Base-by-base conservation (phyloP, 2,888 invertebrate genomes). In the Colostygia pectinataria region DNA sequence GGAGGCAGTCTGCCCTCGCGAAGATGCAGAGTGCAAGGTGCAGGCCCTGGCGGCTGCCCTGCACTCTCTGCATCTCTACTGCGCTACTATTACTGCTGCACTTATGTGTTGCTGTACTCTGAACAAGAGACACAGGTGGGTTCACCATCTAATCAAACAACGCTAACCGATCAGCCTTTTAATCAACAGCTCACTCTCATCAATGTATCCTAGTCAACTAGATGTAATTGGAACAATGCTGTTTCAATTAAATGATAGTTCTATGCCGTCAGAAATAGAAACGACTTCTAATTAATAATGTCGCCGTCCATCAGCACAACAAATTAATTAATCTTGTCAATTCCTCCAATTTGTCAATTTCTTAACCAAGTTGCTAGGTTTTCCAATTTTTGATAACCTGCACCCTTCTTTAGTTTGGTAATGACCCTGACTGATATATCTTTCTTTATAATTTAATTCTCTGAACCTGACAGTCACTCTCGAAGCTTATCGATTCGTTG, bases 61-160 rank as follows among this genome's bases (percentile, higher is more conserved):
- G 61, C 88, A 90, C 61, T 73, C 79, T 9, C 66, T 89, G 58
- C 87, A 88, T 56, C 76, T 89, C 18, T 88, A 90, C 78, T 90
- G 88, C 68, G 85, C 85, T 15, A 68, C 79, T 53, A 74, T 88
- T 53, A 76, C 82, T 33, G 80, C 85, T 2, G 85, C 80, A 2
- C 80, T 88, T 53, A 76, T 88, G 56, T 86, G 79, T 62, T 87
- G 87, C 74, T 89, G 86, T 57, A 74, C 78, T 7, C 52, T 65
- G 38, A 68, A 73, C 41, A 73, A 73, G 44, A 65, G 66, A 45
- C 69, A 68, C 61, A 69, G 80, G 86, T 83, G 54, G 39, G 57
- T 38, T 27, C 31, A 50, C 31, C 24, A 33, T 9, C 27, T 38
- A 18, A 23, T 13, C 12, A 7, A 29, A 1, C 1, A 10, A 1